These are phyloP conservation scores for Pogonocherus hispidulus DNA, from an alignment of 2,888 invertebrate genomes.

Conservation along the genomic window DNA sequence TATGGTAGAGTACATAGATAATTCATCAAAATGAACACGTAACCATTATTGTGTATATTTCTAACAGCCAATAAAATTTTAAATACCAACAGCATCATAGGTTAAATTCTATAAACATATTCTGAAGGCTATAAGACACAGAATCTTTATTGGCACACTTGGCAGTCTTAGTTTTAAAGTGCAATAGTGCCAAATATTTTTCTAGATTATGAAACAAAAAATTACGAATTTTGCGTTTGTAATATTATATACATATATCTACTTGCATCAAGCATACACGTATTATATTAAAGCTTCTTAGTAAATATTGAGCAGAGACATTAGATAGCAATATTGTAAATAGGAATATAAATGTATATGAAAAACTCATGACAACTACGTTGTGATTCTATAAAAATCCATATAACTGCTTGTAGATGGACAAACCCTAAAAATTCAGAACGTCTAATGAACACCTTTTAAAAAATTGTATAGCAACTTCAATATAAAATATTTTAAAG, in stretches of 20 bases:
- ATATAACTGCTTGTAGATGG: too few relatives aligned
- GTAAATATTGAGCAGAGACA: background rate
- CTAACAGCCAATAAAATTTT: slow-evolving; percentile 50
- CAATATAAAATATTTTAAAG: too few relatives aligned
- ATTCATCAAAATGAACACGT: too few relatives aligned
- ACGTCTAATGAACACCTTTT: background rate
- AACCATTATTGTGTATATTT: too few relatives aligned
- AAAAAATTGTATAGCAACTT: background rate
- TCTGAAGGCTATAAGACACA: slow-evolving; percentile 55
- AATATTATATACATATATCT: background rate
- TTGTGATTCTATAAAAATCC: too few relatives aligned
- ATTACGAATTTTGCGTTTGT: too few relatives aligned
- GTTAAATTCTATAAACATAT: slow-evolving; percentile 46
- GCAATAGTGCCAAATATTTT: slow-evolving; percentile 10
- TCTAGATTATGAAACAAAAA: background rate
- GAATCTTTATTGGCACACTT: slow-evolving; percentile 51
- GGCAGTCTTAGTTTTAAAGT: slow-evolving; percentile 49
- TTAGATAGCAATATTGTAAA: too few relatives aligned
- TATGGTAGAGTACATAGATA: too few relatives aligned
- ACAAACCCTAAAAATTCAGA: too few relatives aligned
- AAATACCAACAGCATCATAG: slow-evolving; percentile 53
- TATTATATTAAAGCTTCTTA: background rate
- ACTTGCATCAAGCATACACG: background rate
- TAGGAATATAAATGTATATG: too few relatives aligned
- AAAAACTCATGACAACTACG: too few relatives aligned